Evolutionary conservation across 2,888 invertebrate genomes (phyloP), one percentile per base, ranked within the genome.

Genomic region (Melanostoma mellinum): DNA sequence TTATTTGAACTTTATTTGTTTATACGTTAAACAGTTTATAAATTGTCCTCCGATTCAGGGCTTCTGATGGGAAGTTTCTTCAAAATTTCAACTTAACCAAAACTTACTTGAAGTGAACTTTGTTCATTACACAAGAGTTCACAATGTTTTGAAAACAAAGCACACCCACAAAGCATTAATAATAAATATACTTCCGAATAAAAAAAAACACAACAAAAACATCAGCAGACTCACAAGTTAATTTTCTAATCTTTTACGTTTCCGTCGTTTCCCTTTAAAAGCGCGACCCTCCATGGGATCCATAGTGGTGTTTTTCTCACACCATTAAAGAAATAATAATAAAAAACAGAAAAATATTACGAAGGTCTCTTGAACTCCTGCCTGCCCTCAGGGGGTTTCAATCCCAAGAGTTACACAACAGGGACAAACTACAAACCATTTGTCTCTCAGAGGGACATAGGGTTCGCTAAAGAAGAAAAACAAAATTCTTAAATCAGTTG

Each of bases 361-460:
- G n/a, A 30, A 8, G 8, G n/a, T 50, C n/a, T 40, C 38, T 50
- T n/a, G 38, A 20, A 63, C 63, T 50, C 38, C 50, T 30, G 63
- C 48, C n/a, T 63, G 10, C 8, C 30, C 32, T n/a, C 56, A 30
- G 61, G 46, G 46, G 36, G 20, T 20, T 50, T 20, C 61, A 65
- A 65, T 69, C 75, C 65, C 60, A 55, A 20, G 58, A 71, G 75
- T 65, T 71, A 40, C 53, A 55, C 40, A 40, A 38, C 73, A 68
- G 63, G 53, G 72, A 72, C 67, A 60, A 72, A 67, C 69, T 42
- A 60, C 72, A 52, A 71, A 42, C 69, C 60, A 72, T 76, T 76
- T 65, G 42, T 69, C 60, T 53, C 53, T 42, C 67, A 60, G 58
- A 42, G 46, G 80, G 63, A 38, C 20, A 63, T n/a, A 55, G 65